Conservation (phyloP, 2,797 vertebrate species). For the Columba guinea region DNA sequence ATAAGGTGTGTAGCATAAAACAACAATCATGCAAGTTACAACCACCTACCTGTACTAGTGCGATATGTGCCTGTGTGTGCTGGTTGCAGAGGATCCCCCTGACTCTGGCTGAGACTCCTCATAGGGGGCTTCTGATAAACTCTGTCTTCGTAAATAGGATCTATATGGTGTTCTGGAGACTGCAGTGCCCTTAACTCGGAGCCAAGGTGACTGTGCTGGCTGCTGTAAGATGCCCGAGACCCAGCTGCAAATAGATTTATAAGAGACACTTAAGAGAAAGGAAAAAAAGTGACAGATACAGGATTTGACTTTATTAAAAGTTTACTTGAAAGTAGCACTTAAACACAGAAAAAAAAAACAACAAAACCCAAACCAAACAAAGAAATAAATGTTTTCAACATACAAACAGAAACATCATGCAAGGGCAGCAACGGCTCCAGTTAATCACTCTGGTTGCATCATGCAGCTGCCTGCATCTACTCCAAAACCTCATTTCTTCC, state of each 20-base stretch:
- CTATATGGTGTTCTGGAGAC: slow-evolving; percentile 96
- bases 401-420: background rate
- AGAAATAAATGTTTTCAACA: background rate
- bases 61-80: slow-evolving; percentile 88
- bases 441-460: background rate
- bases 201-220: slow-evolving; percentile 93
- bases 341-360: background rate
- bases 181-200: slow-evolving; percentile 91
- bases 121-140: slow-evolving; percentile 97
- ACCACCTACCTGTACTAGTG: slow-evolving; percentile 92
- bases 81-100: slow-evolving; percentile 88
- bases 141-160: slow-evolving; percentile 97
- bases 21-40: background rate
- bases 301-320: background rate
- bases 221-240: slow-evolving; percentile 94
- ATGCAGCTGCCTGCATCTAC: background rate
- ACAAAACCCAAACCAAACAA: background rate
- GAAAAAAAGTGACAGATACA: background rate
- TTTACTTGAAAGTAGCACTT: background rate
- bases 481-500: slow-evolving; percentile 3
- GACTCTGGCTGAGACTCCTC: slow-evolving; percentile 97
- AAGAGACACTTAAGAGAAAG: background rate
- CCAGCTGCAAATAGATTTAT: slow-evolving; percentile 77
- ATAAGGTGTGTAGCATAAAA: background rate
- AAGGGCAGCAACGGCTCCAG: background rate